Percentiles rank a stretch among this genome's conserved stretches.
Evolutionary conservation across 2,888 invertebrate genomes (phyloP).

Genomic region (Nymphalis urticae): DNA sequence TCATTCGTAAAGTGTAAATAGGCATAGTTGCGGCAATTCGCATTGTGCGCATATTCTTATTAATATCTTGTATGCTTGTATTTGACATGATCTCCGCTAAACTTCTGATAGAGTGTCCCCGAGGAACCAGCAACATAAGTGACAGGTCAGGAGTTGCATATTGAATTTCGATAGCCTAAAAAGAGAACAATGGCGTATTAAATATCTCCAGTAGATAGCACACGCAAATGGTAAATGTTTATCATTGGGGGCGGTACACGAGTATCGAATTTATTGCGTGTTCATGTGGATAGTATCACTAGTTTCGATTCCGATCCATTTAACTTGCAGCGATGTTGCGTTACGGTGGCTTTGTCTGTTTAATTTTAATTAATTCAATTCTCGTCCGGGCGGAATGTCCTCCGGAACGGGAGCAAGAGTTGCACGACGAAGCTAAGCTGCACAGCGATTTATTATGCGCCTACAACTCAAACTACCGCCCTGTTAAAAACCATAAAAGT

Average conservation of each 20-base stretch:
- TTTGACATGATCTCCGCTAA: constrained; percentile 49
- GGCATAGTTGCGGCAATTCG: constrained; percentile 67
- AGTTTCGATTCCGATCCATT: constrained; percentile 40
- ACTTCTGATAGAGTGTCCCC: constrained; percentile 51
- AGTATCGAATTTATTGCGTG: constrained; percentile 50
- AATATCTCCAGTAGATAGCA: constrained; percentile 9
- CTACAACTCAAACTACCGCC: constrained; percentile 79
- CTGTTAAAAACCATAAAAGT: constrained; percentile 75
- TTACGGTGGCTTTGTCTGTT: constrained; percentile 39
- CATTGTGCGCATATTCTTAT: constrained; percentile 48
- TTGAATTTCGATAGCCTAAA: constrained; percentile 70
- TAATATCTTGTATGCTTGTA: constrained; percentile 49
- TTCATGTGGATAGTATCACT: constrained; percentile 13
- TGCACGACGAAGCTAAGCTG: constrained; percentile 67
- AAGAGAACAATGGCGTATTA: constrained; percentile 24
- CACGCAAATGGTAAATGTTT: constrained; percentile 11
- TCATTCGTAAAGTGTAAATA: constrained; percentile 73
- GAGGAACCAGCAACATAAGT: constrained; percentile 64
- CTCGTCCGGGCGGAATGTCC: constrained; percentile 48
- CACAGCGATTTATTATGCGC: constrained; percentile 80
- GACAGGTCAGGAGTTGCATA: constrained; percentile 65
- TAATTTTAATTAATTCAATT: constrained; percentile 10
- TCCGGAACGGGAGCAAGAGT: constrained; percentile 46
- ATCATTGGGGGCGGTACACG: constrained; percentile 62
- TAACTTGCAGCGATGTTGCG: constrained; percentile 47